A percentile compares a stretch with the other conserved stretches of the same genome.
Conservation (phyloP, 2,797 vertebrate species). For the Poeciliopsis infans region DNA sequence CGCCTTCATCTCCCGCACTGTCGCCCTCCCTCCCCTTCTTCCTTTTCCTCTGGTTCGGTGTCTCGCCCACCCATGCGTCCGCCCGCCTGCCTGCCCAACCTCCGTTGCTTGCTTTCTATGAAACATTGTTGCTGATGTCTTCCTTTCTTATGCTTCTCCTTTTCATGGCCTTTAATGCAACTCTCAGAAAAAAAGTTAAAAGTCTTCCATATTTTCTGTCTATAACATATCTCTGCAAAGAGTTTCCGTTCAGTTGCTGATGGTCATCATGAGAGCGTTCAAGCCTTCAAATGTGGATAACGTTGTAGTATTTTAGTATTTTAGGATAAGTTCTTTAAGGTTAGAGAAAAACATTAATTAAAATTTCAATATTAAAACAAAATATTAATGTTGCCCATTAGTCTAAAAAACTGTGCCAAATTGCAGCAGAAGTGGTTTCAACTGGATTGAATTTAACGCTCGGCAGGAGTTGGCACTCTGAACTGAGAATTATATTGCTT, state of each 20-base stretch:
- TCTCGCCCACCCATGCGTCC: constrained; percentile 59
- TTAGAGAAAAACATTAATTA: not conserved
- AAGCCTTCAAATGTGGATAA: not conserved
- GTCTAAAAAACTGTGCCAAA: not conserved
- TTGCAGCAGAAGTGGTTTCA: not conserved
- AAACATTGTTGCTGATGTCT: constrained; percentile 25
- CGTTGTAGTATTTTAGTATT: not conserved
- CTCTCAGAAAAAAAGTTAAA: constrained; percentile 47
- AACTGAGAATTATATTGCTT: constrained; percentile 1
- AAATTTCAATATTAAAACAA: not conserved
- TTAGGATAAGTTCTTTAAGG: not conserved
- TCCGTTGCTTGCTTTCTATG: constrained; percentile 50
- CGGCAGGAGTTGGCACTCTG: not conserved
- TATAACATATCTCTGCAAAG: constrained; percentile 32
- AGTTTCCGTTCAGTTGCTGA: constrained; percentile 1
- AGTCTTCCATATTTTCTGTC: constrained; percentile 44
- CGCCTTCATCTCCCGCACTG: constrained; percentile 52
- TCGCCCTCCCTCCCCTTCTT: constrained; percentile 24
- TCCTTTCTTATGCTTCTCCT: constrained; percentile 24
- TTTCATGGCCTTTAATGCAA: constrained; percentile 42
- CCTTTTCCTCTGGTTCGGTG: constrained; percentile 47
- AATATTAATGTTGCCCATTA: not conserved
- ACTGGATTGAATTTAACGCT: not conserved
- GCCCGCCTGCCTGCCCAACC: constrained; percentile 25
- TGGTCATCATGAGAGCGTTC: not conserved